Evolutionary conservation across 2,113 vertebrate genomes (phyloP).

Genomic region (Morone saxatilis): DNA sequence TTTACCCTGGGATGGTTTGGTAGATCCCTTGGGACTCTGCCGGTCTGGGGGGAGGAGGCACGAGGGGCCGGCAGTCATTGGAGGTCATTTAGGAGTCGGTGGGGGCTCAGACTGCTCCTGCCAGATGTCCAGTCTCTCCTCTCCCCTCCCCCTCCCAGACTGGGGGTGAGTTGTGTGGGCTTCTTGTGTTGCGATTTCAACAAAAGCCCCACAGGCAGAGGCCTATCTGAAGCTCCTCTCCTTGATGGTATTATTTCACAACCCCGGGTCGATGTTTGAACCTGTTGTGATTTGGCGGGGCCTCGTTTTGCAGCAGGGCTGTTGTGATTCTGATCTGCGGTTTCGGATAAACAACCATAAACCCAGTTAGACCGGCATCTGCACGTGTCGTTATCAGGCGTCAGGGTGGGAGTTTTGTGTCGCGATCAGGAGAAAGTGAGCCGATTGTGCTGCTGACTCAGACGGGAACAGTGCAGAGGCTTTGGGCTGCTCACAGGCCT

Average conservation of each 20-base stretch:
- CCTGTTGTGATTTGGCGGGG: constrained; percentile 1
- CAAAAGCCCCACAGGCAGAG: constrained; percentile 57
- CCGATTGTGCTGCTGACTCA: constrained; percentile 75
- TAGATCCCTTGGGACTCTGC: constrained; percentile 44
- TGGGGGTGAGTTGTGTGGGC: constrained; percentile 23
- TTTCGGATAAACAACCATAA: constrained; percentile 8
- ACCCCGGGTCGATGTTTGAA: constrained; percentile 51
- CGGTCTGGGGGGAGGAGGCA: constrained; percentile 42
- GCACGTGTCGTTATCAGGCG: background rate
- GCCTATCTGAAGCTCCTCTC: background rate
- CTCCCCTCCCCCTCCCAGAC: constrained; percentile 71
- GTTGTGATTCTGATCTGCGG: constrained; percentile 35
- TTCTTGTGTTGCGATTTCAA: constrained; percentile 65
- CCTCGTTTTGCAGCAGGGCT: constrained; percentile 11
- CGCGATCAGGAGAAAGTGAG: constrained; percentile 45
- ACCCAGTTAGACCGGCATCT: background rate
- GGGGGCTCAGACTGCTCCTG: constrained; percentile 69
- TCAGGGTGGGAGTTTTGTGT: constrained; percentile 17
- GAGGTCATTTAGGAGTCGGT: constrained; percentile 60
- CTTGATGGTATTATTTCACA: constrained; percentile 35
- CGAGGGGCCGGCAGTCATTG: constrained; percentile 35
- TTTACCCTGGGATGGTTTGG: constrained; percentile 49
- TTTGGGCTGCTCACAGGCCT: constrained; percentile 64
- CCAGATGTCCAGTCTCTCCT: constrained; percentile 83
- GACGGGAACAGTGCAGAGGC: constrained; percentile 55